These are phyloP conservation scores for Heliconius nattereri DNA, from an alignment of 1,140 invertebrate species.

Conservation along the genomic window DNA sequence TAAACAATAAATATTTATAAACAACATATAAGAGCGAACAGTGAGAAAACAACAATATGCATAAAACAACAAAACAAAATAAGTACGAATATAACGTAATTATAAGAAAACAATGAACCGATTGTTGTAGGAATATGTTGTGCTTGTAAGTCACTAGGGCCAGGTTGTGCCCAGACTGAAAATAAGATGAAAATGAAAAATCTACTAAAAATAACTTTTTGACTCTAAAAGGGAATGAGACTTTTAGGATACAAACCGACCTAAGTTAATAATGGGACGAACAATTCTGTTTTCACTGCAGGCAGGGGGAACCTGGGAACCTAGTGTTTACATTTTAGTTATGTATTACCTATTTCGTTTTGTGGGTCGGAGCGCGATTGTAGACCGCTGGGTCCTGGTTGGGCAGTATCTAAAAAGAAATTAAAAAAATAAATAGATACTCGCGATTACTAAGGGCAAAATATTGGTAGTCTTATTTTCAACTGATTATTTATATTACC, in stretches of 20 bases:
- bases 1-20: too few relatives aligned
- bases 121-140: not conserved
- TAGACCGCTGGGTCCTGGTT: not conserved
- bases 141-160: not conserved
- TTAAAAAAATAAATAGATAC: not conserved
- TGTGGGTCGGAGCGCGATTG: not conserved
- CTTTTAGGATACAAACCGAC: not conserved
- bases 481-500: not conserved
- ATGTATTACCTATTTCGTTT: not conserved
- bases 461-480: not conserved
- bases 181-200: not conserved
- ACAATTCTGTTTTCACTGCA: too few relatives aligned
- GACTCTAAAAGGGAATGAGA: not conserved
- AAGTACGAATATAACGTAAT: not conserved
- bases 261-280: not conserved
- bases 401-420: not conserved
- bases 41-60: not conserved
- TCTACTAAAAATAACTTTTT: not conserved
- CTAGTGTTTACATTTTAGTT: not conserved
- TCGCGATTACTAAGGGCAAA: not conserved
- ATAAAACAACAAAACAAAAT: not conserved
- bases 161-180: not conserved
- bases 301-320: too few relatives aligned
- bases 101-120: not conserved
- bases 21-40: too few relatives aligned